Percentiles rank a stretch among this genome's conserved stretches.
These are phyloP conservation scores for Parazoanthus darwini DNA, from an alignment of 92 coral and sea anemone species.

Conservation along the genomic window DNA sequence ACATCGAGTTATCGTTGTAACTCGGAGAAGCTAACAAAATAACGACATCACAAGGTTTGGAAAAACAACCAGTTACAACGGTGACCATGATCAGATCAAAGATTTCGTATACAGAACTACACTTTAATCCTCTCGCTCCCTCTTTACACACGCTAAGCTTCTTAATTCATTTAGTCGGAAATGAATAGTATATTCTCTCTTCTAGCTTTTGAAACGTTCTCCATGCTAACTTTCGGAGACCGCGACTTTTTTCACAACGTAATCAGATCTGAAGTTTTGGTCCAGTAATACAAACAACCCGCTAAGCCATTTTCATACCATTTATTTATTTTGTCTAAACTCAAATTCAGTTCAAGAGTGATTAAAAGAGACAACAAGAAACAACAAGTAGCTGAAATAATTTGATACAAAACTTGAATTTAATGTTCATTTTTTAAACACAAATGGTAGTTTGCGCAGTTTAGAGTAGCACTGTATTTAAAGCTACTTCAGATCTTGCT, in stretches of 20 bases:
- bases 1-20: too few species aligned
- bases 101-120: background rate
- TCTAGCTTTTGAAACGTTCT: background rate
- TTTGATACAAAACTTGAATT: too few species aligned
- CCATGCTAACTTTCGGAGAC: background rate
- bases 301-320: too few species aligned
- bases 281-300: background rate
- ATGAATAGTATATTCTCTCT: background rate
- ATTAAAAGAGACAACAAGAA: background rate
- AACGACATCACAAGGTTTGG: too few species aligned
- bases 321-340: background rate
- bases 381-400: too few species aligned
- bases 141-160: too few species aligned
- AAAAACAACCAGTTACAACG: too few species aligned
- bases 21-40: too few species aligned
- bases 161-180: background rate
- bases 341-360: background rate
- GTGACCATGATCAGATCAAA: too few species aligned
- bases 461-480: background rate
- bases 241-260: background rate
- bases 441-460: background rate
- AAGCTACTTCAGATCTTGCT: constrained; percentile 28
- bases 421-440: background rate
- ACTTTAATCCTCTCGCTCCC: background rate
- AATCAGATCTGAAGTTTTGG: background rate